Evolutionary conservation across 2,797 vertebrate genomes (phyloP).

Genomic region (Megaceryle alcyon): DNA sequence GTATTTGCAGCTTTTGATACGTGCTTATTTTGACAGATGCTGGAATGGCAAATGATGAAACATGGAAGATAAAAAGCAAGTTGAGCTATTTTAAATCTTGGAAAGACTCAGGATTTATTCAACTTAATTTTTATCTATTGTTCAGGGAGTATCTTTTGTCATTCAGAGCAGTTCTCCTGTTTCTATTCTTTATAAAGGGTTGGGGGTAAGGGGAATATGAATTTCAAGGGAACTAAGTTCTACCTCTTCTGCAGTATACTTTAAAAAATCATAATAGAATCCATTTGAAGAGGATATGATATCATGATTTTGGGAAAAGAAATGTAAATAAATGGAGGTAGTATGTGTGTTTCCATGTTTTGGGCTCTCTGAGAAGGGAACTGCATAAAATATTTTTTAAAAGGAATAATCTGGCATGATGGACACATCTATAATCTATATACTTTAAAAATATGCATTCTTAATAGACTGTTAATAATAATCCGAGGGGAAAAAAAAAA

Average conservation of each 20-base stretch:
- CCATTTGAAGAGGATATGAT: background rate
- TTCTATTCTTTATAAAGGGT: background rate
- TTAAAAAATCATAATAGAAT: background rate
- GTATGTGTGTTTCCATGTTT: background rate
- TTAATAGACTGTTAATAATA: background rate
- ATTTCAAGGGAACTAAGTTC: background rate
- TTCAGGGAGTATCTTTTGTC: background rate
- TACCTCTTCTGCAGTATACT: background rate
- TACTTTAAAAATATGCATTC: background rate
- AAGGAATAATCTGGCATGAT: background rate
- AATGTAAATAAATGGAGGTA: background rate
- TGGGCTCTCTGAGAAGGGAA: background rate
- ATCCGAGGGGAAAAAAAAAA: background rate
- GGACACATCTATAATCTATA: background rate
- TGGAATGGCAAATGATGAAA: background rate
- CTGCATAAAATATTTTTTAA: background rate
- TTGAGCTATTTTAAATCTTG: background rate
- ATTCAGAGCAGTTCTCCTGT: background rate
- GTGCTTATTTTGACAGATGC: background rate
- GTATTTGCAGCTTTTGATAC: background rate
- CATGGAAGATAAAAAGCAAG: background rate
- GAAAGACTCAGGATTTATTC: background rate
- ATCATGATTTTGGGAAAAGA: background rate
- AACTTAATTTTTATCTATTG: background rate
- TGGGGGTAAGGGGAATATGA: fast-evolving